Evolutionary conservation across 2,797 vertebrate genomes (phyloP), one percentile per base, ranked within the genome.

Genomic region (Trematomus bernacchii): DNA sequence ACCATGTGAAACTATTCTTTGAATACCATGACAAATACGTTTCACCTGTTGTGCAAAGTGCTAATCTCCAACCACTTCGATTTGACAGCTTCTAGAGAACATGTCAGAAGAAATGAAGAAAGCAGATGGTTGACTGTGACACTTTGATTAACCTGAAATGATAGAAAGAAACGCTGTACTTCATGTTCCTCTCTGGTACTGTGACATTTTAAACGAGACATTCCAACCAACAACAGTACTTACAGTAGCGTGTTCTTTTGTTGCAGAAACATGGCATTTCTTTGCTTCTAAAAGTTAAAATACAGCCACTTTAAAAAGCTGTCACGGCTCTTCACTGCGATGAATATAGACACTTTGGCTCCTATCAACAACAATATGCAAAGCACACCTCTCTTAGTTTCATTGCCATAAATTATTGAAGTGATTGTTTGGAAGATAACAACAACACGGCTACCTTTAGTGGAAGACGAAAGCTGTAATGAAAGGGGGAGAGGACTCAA

Each of bases 321-420:
- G 69, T 77, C 74, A 75, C 30, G 19, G 66, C 59, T 83, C 63
- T 77, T 80, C 77, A 50, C 74, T 68, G 66, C 42, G 51, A 73
- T 23, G 75, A 91, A 87, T 84, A 75, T 85, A 88, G 82, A 89
- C 77, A 40, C 64, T 63, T 80, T 15, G 37, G 48, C 73, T 84
- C 85, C 80, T 85, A 84, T 86, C 87, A 87, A 87, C 84, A 84
- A 80, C 80, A 76, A 85, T 83, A 89, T 90, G 88, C 86, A 69
- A 66, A 79, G 85, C 85, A 84, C 88, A 87, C 86, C 88, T 84
- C 86, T 84, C 83, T 90, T 91, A 90, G 86, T 90, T 92, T 91
- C 88, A 86, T 85, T 85, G 82, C 89, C 82, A 89, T 94, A 94
- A 91, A 94, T 94, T 91, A 94, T 93, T 92, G 89, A 92, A 89